A percentile compares a stretch with the other conserved stretches of the same genome.
Conservation (phyloP, 2,888 invertebrate genomes). For the Trissolcus japonicus region DNA sequence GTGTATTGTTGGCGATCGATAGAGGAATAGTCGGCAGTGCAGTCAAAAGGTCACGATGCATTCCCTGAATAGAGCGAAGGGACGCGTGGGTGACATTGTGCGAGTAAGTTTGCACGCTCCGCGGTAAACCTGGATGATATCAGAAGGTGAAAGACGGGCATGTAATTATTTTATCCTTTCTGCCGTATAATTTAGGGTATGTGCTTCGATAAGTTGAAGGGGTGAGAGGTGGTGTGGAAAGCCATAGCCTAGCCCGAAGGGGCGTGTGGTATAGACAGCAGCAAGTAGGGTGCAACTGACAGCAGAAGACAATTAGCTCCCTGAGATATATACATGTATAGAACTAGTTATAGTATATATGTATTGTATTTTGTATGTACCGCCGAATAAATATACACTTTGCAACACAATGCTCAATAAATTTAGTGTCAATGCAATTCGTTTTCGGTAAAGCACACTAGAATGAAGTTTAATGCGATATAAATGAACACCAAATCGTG, state of each 20-base stretch:
- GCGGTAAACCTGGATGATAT: constrained; percentile 55
- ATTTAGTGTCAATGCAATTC: constrained; percentile 21
- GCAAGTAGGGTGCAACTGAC: constrained; percentile 76
- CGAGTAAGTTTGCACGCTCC: constrained; percentile 62
- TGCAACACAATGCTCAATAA: constrained; percentile 8
- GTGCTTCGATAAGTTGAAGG: constrained; percentile 63
- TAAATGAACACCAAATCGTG: constrained; percentile 17
- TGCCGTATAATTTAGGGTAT: constrained; percentile 74
- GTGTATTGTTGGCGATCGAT: too few species aligned
- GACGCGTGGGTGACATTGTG: constrained; percentile 65
- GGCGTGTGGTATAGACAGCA: constrained; percentile 74
- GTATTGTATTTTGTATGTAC: constrained; percentile 7
- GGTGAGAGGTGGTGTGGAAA: constrained; percentile 62
- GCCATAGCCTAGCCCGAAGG: constrained; percentile 67
- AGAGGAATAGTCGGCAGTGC: constrained; percentile 3
- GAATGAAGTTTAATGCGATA: constrained; percentile 16
- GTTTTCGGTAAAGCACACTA: constrained; percentile 15
- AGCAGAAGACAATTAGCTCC: constrained; percentile 76
- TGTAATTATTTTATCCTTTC: constrained; percentile 76
- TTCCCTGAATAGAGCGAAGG: constrained; percentile 9
- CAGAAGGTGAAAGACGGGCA: constrained; percentile 67
- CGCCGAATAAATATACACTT: constrained; percentile 11
- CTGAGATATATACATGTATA: constrained; percentile 66
- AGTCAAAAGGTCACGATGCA: constrained; percentile 43
- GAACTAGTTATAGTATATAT: constrained; percentile 8